Percentiles rank a stretch among this genome's conserved stretches.
These are phyloP conservation scores for Petrosia ficiformis DNA, from an alignment of 37 sponge, comb jelly and placozoan species.

Conservation along the genomic window DNA sequence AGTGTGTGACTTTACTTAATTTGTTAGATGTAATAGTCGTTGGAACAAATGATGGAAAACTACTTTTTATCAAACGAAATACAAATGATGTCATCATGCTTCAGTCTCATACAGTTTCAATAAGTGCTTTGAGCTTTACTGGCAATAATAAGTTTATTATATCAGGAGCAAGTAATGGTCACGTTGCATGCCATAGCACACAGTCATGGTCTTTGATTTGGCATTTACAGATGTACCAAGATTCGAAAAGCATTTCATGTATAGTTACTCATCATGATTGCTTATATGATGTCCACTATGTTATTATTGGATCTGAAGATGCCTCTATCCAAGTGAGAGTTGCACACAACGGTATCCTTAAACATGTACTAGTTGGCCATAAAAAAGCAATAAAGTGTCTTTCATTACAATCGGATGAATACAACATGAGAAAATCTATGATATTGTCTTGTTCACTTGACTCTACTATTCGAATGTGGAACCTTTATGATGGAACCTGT, in stretches of 20 bases:
- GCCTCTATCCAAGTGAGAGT: conserved; percentile 7
- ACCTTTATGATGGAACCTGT: conserved; percentile 1
- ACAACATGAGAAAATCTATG: not conserved
- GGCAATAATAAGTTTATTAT: not conserved
- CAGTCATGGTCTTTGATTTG: not conserved
- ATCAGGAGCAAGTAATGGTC: not conserved
- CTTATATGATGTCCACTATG: not conserved
- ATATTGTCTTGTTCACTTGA: conserved; percentile 53
- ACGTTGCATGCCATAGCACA: not conserved
- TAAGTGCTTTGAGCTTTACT: not conserved
- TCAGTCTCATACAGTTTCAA: not conserved
- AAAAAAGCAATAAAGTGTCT: conserved; percentile 37
- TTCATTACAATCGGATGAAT: too few species aligned
- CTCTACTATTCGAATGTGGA: conserved; percentile 34
- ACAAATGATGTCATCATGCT: not conserved
- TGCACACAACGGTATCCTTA: not conserved
- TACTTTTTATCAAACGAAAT: not conserved
- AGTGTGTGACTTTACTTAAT: conserved; percentile 3
- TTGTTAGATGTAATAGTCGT: not conserved
- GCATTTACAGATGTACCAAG: not conserved
- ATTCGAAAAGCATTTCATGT: not conserved
- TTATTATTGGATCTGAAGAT: conserved; percentile 9
- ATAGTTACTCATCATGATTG: too few species aligned
- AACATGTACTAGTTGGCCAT: conserved; percentile 20
- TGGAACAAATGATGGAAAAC: not conserved